phyloP scores from a whole-genome alignment of 2,888 invertebrate genomes.

The Pammene fasciana region DNA sequence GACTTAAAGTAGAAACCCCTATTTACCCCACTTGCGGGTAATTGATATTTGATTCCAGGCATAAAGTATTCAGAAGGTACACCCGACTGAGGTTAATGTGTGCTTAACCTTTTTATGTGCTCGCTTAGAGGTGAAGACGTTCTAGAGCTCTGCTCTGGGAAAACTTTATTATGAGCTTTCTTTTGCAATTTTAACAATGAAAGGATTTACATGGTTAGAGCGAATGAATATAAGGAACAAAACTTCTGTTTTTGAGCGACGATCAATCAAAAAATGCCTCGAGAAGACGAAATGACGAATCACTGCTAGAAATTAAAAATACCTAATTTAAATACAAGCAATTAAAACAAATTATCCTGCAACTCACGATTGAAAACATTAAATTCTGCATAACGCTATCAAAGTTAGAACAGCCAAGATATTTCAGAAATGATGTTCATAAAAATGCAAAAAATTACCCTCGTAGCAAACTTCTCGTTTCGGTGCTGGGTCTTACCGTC shows the following conservation, averaged over 20 bases:
- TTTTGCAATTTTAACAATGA: not conserved
- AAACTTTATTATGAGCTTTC: not conserved
- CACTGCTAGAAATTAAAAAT: no score
- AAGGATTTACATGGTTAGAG: not conserved
- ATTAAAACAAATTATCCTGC: no score
- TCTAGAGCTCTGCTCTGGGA: conserved; percentile 2
- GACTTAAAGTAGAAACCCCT: conserved; percentile 6
- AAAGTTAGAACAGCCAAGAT: not conserved
- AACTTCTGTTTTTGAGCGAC: no score
- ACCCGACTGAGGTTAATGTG: conserved; percentile 16
- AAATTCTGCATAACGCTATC: no score
- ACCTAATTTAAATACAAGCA: no score
- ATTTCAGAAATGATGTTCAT: not conserved
- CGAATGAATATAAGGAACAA: no score
- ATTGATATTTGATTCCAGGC: conserved; percentile 33
- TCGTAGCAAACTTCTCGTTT: not conserved
- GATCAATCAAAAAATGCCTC: no score
- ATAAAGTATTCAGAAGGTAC: conserved; percentile 34
- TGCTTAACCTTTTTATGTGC: conserved; percentile 24
- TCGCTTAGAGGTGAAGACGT: conserved; percentile 20
- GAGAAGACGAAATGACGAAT: no score
- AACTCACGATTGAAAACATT: no score
- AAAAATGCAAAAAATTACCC: not conserved
- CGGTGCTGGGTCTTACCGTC: conserved; percentile 9
- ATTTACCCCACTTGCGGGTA: conserved; percentile 14